phyloP scores from a whole-genome alignment of 2,113 vertebrate species.

The Halcyon senegalensis region DNA sequence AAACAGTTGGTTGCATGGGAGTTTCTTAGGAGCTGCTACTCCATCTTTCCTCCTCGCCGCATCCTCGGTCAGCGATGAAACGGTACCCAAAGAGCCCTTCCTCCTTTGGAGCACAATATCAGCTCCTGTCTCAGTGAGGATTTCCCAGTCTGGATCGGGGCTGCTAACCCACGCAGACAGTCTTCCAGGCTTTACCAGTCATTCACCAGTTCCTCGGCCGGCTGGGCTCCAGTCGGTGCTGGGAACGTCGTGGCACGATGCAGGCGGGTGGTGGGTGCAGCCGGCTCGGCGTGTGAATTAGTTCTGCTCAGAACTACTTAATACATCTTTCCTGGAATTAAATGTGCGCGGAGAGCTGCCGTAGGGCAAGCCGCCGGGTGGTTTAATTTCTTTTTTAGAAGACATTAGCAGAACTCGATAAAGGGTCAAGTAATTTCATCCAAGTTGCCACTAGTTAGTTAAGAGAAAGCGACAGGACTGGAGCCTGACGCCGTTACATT shows the following conservation, averaged over 20 bases:
- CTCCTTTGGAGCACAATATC: rapidly evolving
- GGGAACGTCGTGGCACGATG: constrained; percentile 37
- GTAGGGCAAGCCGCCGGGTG: constrained; percentile 77
- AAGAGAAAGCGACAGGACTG: constrained; percentile 80
- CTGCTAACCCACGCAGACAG: background rate
- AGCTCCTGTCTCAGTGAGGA: rapidly evolving
- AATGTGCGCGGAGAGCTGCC: constrained; percentile 80
- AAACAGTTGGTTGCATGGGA: background rate
- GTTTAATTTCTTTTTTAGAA: constrained; percentile 89
- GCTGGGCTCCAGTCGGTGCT: background rate
- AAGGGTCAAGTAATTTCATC: constrained; percentile 92
- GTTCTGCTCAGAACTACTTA: constrained; percentile 81
- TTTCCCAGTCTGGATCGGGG: background rate
- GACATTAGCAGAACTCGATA: constrained; percentile 90
- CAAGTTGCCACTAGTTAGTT: constrained; percentile 85
- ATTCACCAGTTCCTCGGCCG: background rate
- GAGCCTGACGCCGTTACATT: constrained; percentile 65
- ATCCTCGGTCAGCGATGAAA: rapidly evolving
- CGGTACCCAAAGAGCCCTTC: background rate
- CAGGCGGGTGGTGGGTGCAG: constrained; percentile 61
- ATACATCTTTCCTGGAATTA: constrained; percentile 87
- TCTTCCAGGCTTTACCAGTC: background rate
- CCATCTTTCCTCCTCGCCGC: background rate
- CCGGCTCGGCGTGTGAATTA: constrained; percentile 76
- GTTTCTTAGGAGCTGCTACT: background rate